Base-by-base conservation (phyloP, 2,113 vertebrate genomes). In the Piprites chloris region DNA sequence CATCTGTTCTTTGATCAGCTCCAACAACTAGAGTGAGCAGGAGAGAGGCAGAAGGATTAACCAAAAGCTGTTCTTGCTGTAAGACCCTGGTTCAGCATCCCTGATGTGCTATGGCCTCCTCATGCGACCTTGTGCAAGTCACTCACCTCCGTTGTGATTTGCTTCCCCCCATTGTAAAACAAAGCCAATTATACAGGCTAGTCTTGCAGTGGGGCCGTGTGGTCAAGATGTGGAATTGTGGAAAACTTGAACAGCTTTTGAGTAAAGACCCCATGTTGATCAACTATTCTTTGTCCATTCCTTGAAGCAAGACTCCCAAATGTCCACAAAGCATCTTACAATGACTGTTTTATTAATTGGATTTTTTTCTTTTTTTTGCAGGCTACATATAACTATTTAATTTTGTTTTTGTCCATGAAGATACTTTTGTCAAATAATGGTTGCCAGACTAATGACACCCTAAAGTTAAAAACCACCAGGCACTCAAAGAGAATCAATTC, bases 1-100 rank as follows among this genome's bases (percentile, higher is more conserved):
- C 26, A 50, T 83, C 11, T 63, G 52, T 78, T 90, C 85, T 95
- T 94, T 92, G 82, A 95, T 94, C 85, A 92, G 55, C 52, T 88
- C 66, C 65, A 86, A 77, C 42, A 71, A 81, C 61, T 46, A 5
- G 5, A 89, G 79, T 28, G 73, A 90, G 91, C 69, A 89, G 69
- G 58, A 75, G 86, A 71, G 68, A 93, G 49, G 61, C 52, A 81
- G n/a, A 26, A 55, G 19, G 24, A 61, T 37, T 88, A 85, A 62
- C 44, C 85, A 44, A 53, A 75, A 92, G 56, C 47, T 39, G 44
- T 59, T 67, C 56, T 80, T 35, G 33, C 75, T 90, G 0, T 44
- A 81, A 84, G 83, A 86, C 58, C 73, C 68, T 67, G 74, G 68
- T 81, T 94, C 83, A 89, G 86, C 49, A 85, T 65, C 83, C 86